Evolutionary conservation across 2,888 invertebrate species (phyloP).

Genomic region (Tuta absoluta): DNA sequence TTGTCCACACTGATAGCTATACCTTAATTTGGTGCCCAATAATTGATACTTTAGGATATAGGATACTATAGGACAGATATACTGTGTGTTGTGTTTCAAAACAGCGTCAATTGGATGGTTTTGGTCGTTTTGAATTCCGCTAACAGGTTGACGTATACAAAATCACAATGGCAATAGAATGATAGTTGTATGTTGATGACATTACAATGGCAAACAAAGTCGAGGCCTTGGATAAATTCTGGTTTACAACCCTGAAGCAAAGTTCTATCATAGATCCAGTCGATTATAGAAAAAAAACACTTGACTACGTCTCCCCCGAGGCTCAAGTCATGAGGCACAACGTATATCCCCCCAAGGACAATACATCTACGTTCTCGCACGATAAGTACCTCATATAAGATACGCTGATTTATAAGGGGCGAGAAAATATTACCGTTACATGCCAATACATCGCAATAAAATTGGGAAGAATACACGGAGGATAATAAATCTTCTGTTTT

Average conservation of each 20-base stretch:
- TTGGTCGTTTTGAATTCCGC: no score
- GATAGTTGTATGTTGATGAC: no score
- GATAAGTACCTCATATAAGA: slow-evolving; percentile 71
- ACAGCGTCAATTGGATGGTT: no score
- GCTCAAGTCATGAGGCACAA: slow-evolving; percentile 54
- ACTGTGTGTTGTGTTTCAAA: no score
- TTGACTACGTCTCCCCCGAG: slow-evolving; percentile 42
- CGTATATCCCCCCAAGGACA: slow-evolving; percentile 65
- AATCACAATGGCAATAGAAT: no score
- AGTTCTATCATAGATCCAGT: slow-evolving; percentile 21
- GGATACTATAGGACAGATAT: no score
- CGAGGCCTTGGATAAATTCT: no score
- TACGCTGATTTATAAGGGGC: slow-evolving; percentile 69
- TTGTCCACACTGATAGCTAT: no score
- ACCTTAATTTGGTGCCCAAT: no score
- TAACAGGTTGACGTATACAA: no score
- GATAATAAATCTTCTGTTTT: slow-evolving; percentile 26
- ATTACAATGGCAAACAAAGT: no score
- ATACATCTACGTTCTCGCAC: slow-evolving; percentile 65
- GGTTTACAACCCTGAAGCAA: not conserved
- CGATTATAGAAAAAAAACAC: slow-evolving; percentile 41
- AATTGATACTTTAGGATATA: no score
- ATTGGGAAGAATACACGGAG: slow-evolving; percentile 23
- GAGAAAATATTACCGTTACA: slow-evolving; percentile 55
- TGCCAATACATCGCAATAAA: slow-evolving; percentile 28